phyloP scores from a whole-genome alignment of 2,113 vertebrate species.

The Picathartes gymnocephalus region DNA sequence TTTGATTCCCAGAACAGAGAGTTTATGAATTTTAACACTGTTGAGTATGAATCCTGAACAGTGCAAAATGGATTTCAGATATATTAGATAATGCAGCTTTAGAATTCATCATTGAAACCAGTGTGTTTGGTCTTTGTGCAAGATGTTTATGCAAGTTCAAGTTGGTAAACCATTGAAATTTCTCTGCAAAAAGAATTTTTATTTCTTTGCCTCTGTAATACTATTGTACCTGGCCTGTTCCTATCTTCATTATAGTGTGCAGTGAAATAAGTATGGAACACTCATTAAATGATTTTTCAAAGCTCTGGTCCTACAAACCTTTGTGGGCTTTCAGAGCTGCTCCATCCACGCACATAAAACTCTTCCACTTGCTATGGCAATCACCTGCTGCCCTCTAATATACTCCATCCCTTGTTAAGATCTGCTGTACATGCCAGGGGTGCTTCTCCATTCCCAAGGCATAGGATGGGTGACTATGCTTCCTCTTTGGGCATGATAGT shows the following conservation, averaged over 20 bases:
- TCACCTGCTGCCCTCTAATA: neutral
- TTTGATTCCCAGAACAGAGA: neutral
- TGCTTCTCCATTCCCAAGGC: neutral
- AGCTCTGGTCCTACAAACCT: neutral
- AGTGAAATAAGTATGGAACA: neutral
- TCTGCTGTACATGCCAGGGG: neutral
- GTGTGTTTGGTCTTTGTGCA: neutral
- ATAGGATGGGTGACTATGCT: neutral
- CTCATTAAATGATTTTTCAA: neutral
- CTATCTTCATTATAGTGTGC: neutral
- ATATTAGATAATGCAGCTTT: neutral
- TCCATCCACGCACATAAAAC: accelerated
- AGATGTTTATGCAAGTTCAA: neutral
- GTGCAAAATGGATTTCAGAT: neutral
- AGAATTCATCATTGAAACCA: neutral
- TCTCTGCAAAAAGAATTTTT: neutral
- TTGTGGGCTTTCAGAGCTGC: neutral
- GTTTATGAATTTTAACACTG: neutral
- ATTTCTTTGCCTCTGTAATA: neutral
- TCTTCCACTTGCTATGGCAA: neutral
- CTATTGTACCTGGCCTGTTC: neutral
- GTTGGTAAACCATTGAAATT: neutral
- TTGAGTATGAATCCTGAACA: neutral
- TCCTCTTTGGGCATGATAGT: neutral
- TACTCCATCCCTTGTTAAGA: neutral